Conservation (phyloP, 2,888 invertebrate species). For the Phymatocera aterrima region DNA sequence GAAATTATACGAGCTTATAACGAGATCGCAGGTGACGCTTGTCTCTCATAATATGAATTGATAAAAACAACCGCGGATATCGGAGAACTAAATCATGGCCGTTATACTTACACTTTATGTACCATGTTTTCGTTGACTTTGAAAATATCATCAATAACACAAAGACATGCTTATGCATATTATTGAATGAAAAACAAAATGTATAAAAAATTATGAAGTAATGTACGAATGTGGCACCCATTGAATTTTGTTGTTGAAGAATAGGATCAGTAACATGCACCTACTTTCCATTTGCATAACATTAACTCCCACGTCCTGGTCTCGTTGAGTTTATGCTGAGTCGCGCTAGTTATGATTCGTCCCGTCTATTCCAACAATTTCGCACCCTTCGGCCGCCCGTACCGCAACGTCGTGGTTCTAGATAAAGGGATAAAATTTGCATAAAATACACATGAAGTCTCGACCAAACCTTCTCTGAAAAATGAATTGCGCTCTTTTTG, state of each 20-base stretch:
- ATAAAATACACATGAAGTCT: slow-evolving; percentile 30
- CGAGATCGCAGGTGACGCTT: background rate
- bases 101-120: background rate
- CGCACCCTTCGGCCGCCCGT: background rate
- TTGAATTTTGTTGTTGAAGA: too few species aligned
- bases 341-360: background rate
- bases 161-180: background rate
- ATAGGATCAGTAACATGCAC: background rate
- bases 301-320: background rate
- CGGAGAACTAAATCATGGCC: background rate
- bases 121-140: background rate
- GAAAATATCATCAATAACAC: background rate
- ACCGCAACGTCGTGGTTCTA: background rate
- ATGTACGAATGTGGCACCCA: background rate
- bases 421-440: slow-evolving; percentile 10
- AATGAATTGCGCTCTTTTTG: background rate
- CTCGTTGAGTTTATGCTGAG: background rate
- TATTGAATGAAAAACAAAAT: background rate
- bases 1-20: background rate
- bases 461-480: background rate
- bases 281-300: background rate
- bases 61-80: background rate
- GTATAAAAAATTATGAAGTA: background rate
- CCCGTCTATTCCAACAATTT: background rate
- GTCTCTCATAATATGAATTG: background rate